Conservation (phyloP, 1,140 invertebrate species). For the Agraylea sexmaculata region DNA sequence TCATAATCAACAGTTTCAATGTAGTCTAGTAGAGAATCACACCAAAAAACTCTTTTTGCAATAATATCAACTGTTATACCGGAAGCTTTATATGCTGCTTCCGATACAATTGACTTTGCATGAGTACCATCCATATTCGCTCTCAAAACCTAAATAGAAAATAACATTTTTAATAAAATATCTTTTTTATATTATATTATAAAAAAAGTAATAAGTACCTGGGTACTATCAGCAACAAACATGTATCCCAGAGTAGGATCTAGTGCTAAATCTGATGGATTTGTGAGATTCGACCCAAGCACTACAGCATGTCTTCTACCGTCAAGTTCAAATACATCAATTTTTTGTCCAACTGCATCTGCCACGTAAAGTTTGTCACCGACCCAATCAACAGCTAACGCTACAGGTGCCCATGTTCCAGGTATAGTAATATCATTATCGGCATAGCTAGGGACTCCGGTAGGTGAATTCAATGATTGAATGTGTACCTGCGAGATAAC, state of each 20-base stretch:
- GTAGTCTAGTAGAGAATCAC: constrained; percentile 89
- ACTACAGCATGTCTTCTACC: constrained; percentile 78
- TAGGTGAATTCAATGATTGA: constrained; percentile 40
- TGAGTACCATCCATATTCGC: constrained; percentile 88
- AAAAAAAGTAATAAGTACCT: constrained; percentile 33
- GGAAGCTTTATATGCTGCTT: constrained; percentile 81
- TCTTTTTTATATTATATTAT: constrained; percentile 1
- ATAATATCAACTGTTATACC: constrained; percentile 80
- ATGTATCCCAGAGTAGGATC: constrained; percentile 84
- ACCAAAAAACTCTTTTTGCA: constrained; percentile 86
- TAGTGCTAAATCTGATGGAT: constrained; percentile 79
- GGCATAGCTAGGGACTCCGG: constrained; percentile 30
- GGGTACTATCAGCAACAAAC: constrained; percentile 90
- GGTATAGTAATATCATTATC: constrained; percentile 59
- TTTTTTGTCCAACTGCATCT: constrained; percentile 82
- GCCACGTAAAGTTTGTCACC: constrained; percentile 92
- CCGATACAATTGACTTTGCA: constrained; percentile 69
- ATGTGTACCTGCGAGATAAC: constrained; percentile 46
- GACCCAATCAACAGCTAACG: constrained; percentile 94
- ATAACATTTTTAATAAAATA: constrained; percentile 6
- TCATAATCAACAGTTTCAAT: constrained; percentile 96
- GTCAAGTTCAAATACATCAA: constrained; percentile 86
- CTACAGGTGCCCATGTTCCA: constrained; percentile 77
- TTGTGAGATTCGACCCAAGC: constrained; percentile 81
- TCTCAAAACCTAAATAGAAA: constrained; percentile 48